Evolutionary conservation across 1,140 invertebrate genomes (phyloP), one percentile per base, ranked within the genome.

Genomic region (Phenacoccus solenopsis): DNA sequence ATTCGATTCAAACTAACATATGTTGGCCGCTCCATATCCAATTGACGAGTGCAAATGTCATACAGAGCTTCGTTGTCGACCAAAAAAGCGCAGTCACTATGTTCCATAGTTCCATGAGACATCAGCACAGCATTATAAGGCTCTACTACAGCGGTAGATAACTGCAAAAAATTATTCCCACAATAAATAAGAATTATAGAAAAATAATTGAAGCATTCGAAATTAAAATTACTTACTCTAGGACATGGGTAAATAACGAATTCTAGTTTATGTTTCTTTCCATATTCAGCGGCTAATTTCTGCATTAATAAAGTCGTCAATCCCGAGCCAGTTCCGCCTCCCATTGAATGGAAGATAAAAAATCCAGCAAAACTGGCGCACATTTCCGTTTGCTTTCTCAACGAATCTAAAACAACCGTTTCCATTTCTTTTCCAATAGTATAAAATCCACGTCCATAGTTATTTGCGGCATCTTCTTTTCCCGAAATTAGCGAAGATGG

Each of bases 381-480:
- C 38, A 75, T 70, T 49, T 80, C 79, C 0, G 79, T 70, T 0
- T 80, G 72, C 72, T 75, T 76, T 16, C 77, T 74, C 24, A 81
- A 76, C 61, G 77, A 72, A 57, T 81, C 80, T 61, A 79, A 30
- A 22, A 78, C 78, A 1, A 76, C 68, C 56, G 79, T 78, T 32
- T 81, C 75, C 12, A 86, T 82, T 75, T 85, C 82, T 75, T 85
- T 84, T 4, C 86, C 86, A 0, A 72, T 38, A 16, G 72, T 72
- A 49, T 69, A 72, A 72, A 25, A 64, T 1, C 59, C 59, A 24
- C 59, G 59, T 16, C 59, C 59, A 20, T 5, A 64, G 21, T 64
- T 91, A 76, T 91, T 94, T 5, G 91, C 90, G 0, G 90, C 90
- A 79, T 94, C 92, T 79, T 94, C 91, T 75, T 91, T 91, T n/a